These are phyloP conservation scores for Lucilia cuprina DNA, from an alignment of 1,140 invertebrate species.

Conservation along the genomic window DNA sequence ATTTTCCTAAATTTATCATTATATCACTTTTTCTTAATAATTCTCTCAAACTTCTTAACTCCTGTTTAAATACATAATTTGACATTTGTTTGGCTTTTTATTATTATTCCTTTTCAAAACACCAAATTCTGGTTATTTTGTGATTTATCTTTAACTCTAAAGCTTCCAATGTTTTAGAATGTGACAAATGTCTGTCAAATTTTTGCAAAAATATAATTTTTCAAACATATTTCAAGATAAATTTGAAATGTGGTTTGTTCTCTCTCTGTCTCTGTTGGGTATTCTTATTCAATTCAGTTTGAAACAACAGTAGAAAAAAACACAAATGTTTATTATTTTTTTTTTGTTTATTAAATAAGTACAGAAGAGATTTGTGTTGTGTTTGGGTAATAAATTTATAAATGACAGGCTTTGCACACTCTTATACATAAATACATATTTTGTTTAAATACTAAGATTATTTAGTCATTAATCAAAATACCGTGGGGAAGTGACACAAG, in stretches of 20 bases:
- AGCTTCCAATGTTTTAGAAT: too few relatives aligned
- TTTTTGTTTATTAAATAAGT: background rate
- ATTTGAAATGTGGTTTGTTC: background rate
- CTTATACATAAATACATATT: background rate
- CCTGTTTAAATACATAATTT: too few relatives aligned
- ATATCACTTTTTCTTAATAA: too few relatives aligned
- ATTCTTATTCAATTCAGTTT: background rate
- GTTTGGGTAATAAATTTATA: background rate
- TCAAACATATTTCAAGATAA: background rate
- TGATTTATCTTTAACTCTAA: too few relatives aligned
- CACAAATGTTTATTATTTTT: too few relatives aligned
- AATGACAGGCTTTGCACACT: background rate
- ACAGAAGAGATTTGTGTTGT: background rate
- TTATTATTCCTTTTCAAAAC: too few relatives aligned
- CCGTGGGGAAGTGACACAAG: too few relatives aligned
- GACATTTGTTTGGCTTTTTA: too few relatives aligned
- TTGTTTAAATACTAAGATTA: background rate
- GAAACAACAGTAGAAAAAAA: background rate
- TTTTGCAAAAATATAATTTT: background rate
- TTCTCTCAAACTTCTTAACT: too few relatives aligned
- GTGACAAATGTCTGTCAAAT: slow-evolving; percentile 8
- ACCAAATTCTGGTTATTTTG: too few relatives aligned
- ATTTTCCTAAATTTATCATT: too few relatives aligned
- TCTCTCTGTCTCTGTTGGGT: background rate
- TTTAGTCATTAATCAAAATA: background rate